Conservation (phyloP, 2,113 vertebrate species). For the Ginglymostoma cirratum region DNA sequence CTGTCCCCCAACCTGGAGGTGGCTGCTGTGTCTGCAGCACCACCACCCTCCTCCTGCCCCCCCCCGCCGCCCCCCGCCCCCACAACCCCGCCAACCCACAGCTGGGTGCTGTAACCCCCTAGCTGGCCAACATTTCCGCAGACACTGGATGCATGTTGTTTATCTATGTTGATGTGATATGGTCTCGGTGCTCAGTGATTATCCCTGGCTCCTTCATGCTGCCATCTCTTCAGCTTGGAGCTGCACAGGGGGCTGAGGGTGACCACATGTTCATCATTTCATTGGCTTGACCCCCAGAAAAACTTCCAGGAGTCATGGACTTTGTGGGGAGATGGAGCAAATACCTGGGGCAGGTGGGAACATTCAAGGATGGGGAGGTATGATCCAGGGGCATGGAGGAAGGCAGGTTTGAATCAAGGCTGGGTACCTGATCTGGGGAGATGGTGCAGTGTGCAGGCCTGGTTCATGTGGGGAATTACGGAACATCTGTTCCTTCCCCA, state of each 20-base stretch:
- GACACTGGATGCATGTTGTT: slow-evolving; percentile 42
- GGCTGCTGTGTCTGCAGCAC: too few species aligned
- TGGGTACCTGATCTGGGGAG: not conserved
- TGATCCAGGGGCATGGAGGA: too few species aligned
- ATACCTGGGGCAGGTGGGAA: not conserved
- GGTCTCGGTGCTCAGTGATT: slow-evolving; percentile 27
- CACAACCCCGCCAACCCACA: too few species aligned
- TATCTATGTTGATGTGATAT: slow-evolving; percentile 45
- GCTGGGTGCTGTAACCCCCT: too few species aligned
- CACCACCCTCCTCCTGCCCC: too few species aligned
- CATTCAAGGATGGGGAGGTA: not conserved
- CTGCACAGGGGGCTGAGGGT: not conserved
- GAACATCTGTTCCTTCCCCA: too few species aligned
- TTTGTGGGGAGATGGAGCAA: not conserved
- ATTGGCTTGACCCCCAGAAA: slow-evolving; percentile 33
- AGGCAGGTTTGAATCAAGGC: too few species aligned
- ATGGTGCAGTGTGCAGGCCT: slow-evolving; percentile 44
- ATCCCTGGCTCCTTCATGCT: not conserved
- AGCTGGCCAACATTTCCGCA: slow-evolving; percentile 41
- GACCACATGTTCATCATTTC: not conserved
- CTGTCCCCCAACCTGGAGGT: slow-evolving; percentile 34
- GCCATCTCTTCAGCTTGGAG: not conserved
- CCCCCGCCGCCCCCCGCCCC: too few species aligned
- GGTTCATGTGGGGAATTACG: not conserved
- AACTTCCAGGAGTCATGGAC: not conserved